phyloP scores from a whole-genome alignment of 2,888 invertebrate genomes.

The Cryptus viduatorius region DNA sequence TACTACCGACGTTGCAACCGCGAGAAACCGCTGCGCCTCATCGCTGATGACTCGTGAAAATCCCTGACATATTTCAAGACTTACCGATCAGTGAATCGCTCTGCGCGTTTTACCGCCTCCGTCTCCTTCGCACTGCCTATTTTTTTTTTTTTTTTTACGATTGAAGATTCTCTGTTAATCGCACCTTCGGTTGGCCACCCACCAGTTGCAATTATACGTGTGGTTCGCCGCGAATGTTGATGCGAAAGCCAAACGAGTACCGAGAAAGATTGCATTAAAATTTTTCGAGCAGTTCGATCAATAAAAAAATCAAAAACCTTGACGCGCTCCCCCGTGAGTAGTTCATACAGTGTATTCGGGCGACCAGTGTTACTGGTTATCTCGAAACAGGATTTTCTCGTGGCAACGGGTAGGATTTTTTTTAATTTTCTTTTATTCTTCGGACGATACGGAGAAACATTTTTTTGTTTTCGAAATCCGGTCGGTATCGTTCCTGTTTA shows the following conservation, averaged over 20 bases:
- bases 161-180: slow-evolving; percentile 12
- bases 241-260: background rate
- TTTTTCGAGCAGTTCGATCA: background rate
- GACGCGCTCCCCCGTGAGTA: too few species aligned
- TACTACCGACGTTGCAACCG: slow-evolving; percentile 11
- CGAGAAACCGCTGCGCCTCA: background rate
- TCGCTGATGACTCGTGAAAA: slow-evolving; percentile 55
- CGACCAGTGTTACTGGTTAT: too few species aligned
- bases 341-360: too few species aligned
- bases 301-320: too few species aligned
- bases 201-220: slow-evolving; percentile 8
- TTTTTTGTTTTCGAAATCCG: too few species aligned
- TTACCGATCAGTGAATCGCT: slow-evolving; percentile 46
- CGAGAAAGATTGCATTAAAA: background rate
- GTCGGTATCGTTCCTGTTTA: too few species aligned
- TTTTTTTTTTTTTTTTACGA: slow-evolving; percentile 6
- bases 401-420: too few species aligned
- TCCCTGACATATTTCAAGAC: slow-evolving; percentile 66
- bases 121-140: background rate
- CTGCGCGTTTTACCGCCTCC: slow-evolving; percentile 28
- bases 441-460: too few species aligned
- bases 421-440: too few species aligned
- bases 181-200: slow-evolving; percentile 12
- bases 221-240: background rate
- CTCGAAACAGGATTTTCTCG: too few species aligned